A percentile compares a stretch with the other conserved stretches of the same genome.
phyloP scores from a whole-genome alignment of 2,888 invertebrate genomes.

The Dascillus cervinus region DNA sequence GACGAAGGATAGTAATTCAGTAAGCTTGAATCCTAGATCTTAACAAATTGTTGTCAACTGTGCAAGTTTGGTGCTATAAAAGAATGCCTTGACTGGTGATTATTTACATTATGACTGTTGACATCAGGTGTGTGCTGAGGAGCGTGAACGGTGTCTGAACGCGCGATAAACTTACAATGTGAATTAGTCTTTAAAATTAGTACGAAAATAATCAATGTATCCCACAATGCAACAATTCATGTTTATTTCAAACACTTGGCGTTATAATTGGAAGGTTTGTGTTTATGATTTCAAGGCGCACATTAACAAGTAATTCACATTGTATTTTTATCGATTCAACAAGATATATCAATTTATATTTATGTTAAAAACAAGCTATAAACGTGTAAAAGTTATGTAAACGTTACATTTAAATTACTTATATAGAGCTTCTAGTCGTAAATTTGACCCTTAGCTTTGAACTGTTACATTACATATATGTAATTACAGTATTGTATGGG shows the following conservation, averaged over 20 bases:
- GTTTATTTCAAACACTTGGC: neutral
- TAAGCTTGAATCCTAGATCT: no score
- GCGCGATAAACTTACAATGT: conserved; percentile 21
- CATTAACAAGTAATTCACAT: conserved; percentile 18
- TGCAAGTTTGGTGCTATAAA: conserved; percentile 43
- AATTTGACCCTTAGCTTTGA: conserved; percentile 38
- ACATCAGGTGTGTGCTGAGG: conserved; percentile 18
- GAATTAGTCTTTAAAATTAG: no score
- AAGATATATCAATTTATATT: conserved; percentile 31
- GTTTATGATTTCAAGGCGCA: conserved; percentile 20
- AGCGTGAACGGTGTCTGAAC: conserved; percentile 14
- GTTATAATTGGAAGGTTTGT: neutral
- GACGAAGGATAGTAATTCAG: no score
- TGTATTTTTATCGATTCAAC: conserved; percentile 18
- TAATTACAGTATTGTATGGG: conserved; percentile 46
- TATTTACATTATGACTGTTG: conserved; percentile 18
- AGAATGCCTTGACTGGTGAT: conserved; percentile 39
- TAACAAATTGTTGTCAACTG: conserved; percentile 38
- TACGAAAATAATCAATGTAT: no score
- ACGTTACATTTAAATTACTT: conserved; percentile 36
- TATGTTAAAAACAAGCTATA: conserved; percentile 28
- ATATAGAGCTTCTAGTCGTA: conserved; percentile 33
- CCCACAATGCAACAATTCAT: neutral
- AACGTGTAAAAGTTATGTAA: conserved; percentile 33
- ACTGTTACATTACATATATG: conserved; percentile 43